Conservation (phyloP, 2,888 invertebrate species). For the Conchocele bisecta region DNA sequence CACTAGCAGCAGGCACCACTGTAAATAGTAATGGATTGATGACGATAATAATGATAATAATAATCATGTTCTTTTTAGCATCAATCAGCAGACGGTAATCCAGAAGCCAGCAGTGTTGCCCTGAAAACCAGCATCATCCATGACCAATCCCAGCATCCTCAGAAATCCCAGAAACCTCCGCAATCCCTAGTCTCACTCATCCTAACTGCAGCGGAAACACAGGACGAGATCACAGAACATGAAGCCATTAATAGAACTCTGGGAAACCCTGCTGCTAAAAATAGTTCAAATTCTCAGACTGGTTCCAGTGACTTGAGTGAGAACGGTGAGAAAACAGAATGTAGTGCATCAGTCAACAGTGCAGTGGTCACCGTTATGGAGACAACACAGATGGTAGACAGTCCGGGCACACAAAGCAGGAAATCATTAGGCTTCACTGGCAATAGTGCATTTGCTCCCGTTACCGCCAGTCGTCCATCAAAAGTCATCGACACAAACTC, state of each 20-base stretch:
- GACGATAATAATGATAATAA: too few species aligned
- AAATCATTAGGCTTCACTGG: conserved; percentile 51
- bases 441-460: conserved; percentile 62
- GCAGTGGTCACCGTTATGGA: not conserved
- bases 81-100: too few species aligned
- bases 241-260: not conserved
- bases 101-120: too few species aligned
- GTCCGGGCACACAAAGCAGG: conserved; percentile 44
- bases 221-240: not conserved
- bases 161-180: too few species aligned
- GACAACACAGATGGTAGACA: conserved; percentile 14
- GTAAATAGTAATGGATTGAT: too few species aligned
- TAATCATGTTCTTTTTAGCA: too few species aligned
- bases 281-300: too few species aligned
- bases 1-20: not conserved
- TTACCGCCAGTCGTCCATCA: conserved; percentile 31
- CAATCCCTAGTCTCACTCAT: conserved; percentile 53
- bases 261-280: too few species aligned
- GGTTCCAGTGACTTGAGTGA: too few species aligned
- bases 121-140: too few species aligned
- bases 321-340: not conserved
- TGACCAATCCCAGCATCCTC: conserved; percentile 7
- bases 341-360: not conserved
- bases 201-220: conserved; percentile 34
- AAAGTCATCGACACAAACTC: too few species aligned